Evolutionary conservation across 2,113 vertebrate genomes (phyloP).

Genomic region (Datnioides undecimradiatus): DNA sequence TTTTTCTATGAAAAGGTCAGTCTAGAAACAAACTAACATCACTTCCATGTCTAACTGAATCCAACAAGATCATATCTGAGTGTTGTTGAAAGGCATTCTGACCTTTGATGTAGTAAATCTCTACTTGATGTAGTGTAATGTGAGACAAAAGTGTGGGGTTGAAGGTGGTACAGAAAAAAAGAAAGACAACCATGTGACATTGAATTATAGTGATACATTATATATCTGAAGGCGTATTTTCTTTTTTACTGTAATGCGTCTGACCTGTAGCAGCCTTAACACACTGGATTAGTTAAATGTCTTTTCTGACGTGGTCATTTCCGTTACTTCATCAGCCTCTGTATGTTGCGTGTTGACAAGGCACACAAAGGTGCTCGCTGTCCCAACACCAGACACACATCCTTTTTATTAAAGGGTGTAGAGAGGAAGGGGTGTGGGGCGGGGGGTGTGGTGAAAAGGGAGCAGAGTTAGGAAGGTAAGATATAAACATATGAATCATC

Average conservation of each 20-base stretch:
- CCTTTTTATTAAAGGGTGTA: slow-evolving; percentile 62
- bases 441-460: slow-evolving; percentile 49
- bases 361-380: slow-evolving; percentile 34
- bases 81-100: neutral
- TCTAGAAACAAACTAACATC: neutral
- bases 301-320: slow-evolving; percentile 16
- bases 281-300: neutral
- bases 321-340: slow-evolving; percentile 23
- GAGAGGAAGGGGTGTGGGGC: slow-evolving; percentile 59
- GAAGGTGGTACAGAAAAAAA: neutral
- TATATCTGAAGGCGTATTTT: neutral
- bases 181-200: neutral
- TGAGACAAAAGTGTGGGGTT: neutral
- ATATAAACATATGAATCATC: slow-evolving; percentile 78
- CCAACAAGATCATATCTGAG: neutral
- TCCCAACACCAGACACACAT: slow-evolving; percentile 46
- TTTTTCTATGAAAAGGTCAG: neutral
- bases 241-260: neutral
- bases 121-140: neutral
- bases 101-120: neutral
- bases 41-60: neutral
- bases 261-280: neutral
- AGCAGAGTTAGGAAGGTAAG: slow-evolving; percentile 67
- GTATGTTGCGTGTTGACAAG: slow-evolving; percentile 54
- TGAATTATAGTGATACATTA: neutral